Conservation (phyloP, 2,113 vertebrate species). For the Apaloderma vittatum region DNA sequence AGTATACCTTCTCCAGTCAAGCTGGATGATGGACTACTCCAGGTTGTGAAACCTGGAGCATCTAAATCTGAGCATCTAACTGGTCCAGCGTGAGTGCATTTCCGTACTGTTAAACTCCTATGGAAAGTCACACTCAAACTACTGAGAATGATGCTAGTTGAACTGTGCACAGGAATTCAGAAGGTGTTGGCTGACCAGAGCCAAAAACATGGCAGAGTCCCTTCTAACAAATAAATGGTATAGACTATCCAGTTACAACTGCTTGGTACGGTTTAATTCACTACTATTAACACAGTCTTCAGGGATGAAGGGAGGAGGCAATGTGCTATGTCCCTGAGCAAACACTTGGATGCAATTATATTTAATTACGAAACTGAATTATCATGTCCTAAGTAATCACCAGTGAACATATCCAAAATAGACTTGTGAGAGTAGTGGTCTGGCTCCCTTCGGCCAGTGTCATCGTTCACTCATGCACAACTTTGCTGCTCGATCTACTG, state of each 20-base stretch:
- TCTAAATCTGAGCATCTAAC: background rate
- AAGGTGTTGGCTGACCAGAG: background rate
- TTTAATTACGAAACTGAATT: background rate
- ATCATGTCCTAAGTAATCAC: background rate
- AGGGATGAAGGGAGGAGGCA: background rate
- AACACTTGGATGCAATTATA: background rate
- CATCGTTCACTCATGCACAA: background rate
- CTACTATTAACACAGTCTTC: background rate
- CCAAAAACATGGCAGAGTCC: background rate
- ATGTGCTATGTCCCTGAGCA: background rate
- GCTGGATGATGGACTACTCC: background rate
- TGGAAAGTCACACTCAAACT: background rate
- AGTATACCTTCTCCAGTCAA: background rate
- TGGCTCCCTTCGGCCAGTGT: background rate
- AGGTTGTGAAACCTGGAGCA: background rate
- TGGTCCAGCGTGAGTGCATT: background rate
- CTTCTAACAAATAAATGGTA: background rate
- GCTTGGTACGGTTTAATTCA: background rate
- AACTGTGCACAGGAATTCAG: background rate
- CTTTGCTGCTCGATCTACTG: background rate
- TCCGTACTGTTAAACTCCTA: background rate
- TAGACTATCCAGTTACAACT: background rate
- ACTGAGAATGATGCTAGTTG: background rate
- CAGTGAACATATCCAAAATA: fast-evolving
- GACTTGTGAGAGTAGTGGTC: background rate